Evolutionary conservation across 2,888 invertebrate genomes (phyloP).

Genomic region (Parelbella ahira): DNA sequence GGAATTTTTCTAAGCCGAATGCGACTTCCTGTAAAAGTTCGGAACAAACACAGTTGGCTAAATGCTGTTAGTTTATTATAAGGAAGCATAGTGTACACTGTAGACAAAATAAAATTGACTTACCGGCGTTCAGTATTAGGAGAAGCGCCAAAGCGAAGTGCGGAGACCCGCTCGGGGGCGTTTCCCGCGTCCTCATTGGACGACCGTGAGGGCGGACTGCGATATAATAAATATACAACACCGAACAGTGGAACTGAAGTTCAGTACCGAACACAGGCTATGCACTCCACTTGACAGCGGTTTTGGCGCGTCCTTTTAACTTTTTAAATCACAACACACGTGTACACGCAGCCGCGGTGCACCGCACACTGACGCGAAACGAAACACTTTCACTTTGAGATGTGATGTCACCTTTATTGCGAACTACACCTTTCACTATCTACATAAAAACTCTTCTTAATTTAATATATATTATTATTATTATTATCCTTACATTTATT

Average conservation of each 20-base stretch:
- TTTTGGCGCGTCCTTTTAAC: slow-evolving; percentile 28
- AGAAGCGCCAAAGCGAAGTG: slow-evolving; percentile 48
- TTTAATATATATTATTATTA: background rate
- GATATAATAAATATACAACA: slow-evolving; percentile 52
- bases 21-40: slow-evolving; percentile 2
- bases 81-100: slow-evolving; percentile 6
- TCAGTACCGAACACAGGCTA: no score
- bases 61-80: slow-evolving; percentile 1
- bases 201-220: slow-evolving; percentile 48
- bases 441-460: slow-evolving; percentile 1
- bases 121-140: slow-evolving; percentile 57
- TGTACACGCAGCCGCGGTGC: slow-evolving; percentile 31
- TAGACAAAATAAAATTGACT: slow-evolving; percentile 46
- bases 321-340: slow-evolving; percentile 38
- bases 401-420: slow-evolving; percentile 38
- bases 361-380: slow-evolving; percentile 40
- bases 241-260: slow-evolving; percentile 43
- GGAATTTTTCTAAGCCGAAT: background rate
- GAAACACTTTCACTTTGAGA: slow-evolving; percentile 55
- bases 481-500: slow-evolving; percentile 5
- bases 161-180: slow-evolving; percentile 63
- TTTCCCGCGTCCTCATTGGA: slow-evolving; percentile 67
- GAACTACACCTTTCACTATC: slow-evolving; percentile 38
- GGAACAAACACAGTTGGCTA: slow-evolving; percentile 1
- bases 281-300: slow-evolving; percentile 25